Base-by-base conservation (phyloP, 30 jellyfish, hydroid and myxozoan genomes). In the Hydractinia symbiolongicarpus region DNA sequence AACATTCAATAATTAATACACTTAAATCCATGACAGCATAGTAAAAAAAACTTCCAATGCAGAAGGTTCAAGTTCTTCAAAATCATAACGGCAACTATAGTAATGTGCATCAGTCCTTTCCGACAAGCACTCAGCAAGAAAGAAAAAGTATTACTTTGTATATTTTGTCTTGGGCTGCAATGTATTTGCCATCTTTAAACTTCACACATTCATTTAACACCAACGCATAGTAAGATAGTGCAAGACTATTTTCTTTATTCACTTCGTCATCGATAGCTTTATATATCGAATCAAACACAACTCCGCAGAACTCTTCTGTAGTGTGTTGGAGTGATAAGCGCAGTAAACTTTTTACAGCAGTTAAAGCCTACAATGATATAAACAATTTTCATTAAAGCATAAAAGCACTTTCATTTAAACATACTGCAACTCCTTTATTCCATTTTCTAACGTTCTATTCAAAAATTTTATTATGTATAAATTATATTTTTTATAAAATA, bases 151-250 rank as follows among this genome's bases (percentile, higher is more conserved):
- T n/a, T 64, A 64, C 74, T 51, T 64, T 64, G 40, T 51, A 64
- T 51, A 64, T 0, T 13, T 7, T 64, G 52, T 64, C 74, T 6
- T 44, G 9, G 40, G 19, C 6, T 64, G 74, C 52, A 64, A 64
- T 52, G 8, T n/a, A 71, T 9, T 71, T 50, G 9, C 80, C 80
- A 71, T 19, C n/a, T 19, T 71, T 71, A 71, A n/a, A 71, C n/a
- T 71, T 30, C n/a, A 71, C 67, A 71, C 55, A 19, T 15, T 8
- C 52, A 52, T 30, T 52, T 71, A 71, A 50, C 52, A 71, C 17
- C 60, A 8, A 3, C 69, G 19, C 15, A 58, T 11, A 58, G 69
- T 17, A 58, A 1, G 19, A 11, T 58, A 17, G 15, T 3, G 15
- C 69, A 13, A 58, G 19, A 58, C 19, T 17, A 58, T 58, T 64